Evolutionary conservation across 2,113 vertebrate species (phyloP), one percentile per base, ranked within the genome.

Genomic region (Emberiza fucata): DNA sequence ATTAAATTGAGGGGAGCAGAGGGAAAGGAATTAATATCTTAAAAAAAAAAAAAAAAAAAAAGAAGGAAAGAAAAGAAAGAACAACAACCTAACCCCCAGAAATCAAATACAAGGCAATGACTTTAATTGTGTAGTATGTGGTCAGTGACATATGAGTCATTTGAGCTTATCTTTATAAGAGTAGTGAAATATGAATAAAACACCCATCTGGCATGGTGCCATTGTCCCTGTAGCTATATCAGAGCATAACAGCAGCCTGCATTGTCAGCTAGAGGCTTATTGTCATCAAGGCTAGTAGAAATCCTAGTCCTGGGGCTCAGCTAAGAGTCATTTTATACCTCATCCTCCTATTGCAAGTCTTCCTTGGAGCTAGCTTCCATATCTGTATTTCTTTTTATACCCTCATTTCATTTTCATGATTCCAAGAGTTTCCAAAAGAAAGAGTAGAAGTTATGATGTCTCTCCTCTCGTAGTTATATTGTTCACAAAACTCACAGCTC

Each of bases 141-240:
- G 75, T 90, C 82, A 94, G 91, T 91, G 95, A 94, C 91, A 94
- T 90, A 92, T 91, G 91, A 97, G 81, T 91, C 94, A 97, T 84
- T 72, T 92, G 56, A 87, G 83, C 72, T 85, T 87, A 77, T 93
- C 94, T 93, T 93, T 85, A 44, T 84, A 90, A 80, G 53, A 82
- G 92, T 73, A 88, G 68, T 59, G 21, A 87, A 88, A 73, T 69
- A 81, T 54, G 64, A 87, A 94, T 86, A 92, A 83, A 92, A 39
- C 45, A 61, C 86, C 45, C 73, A 39, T 73, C 72, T 96, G 94
- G 81, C 77, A 3, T 57, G 69, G 47, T 92, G 83, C 85, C 91
- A 75, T 88, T 33, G 54, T 80, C 85, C 84, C 88, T 84, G 57
- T 48, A 92, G 89, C 63, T 84, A 24, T n/a, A 84, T 69, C 56